A percentile compares a stretch with the other conserved stretches of the same genome.
These are phyloP conservation scores for Zelleria hepariella DNA, from an alignment of 2,888 invertebrate genomes.

Conservation along the genomic window DNA sequence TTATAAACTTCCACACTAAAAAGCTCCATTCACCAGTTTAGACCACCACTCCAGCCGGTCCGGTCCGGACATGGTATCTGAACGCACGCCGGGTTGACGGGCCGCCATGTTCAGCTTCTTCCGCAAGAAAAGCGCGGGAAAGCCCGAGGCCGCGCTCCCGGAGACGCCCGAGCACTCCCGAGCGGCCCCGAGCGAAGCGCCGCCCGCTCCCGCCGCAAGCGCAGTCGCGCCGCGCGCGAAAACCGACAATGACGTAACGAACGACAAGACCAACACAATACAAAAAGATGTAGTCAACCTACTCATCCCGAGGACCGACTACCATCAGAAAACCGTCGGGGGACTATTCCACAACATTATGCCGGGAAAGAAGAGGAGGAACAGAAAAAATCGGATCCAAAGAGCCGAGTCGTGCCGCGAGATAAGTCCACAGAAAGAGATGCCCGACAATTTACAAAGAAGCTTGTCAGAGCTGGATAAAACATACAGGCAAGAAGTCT, in stretches of 20 bases:
- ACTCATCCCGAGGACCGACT: conserved; percentile 52
- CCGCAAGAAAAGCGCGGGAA: conserved; percentile 55
- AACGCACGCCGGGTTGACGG: conserved; percentile 23
- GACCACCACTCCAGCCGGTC: conserved; percentile 24
- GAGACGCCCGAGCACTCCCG: conserved; percentile 28
- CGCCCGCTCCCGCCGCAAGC: conserved; percentile 21
- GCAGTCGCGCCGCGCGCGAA: conserved; percentile 46
- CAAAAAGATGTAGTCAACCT: conserved; percentile 65
- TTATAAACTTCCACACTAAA: background rate
- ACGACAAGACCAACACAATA: conserved; percentile 28
- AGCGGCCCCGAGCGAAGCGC: conserved; percentile 30
- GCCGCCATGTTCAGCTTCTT: conserved; percentile 62
- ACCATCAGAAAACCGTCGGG: conserved; percentile 54
- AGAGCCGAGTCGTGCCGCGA: conserved; percentile 41
- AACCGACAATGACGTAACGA: conserved; percentile 36
- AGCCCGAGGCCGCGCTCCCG: conserved; percentile 36
- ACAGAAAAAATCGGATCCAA: conserved; percentile 30
- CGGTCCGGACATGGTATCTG: conserved; percentile 40
- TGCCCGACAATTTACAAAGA: conserved; percentile 30
- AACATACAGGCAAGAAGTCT: conserved; percentile 11
- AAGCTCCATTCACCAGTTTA: conserved; percentile 32
- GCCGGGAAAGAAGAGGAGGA: conserved; percentile 53
- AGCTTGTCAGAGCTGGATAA: conserved; percentile 32
- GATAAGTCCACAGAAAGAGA: conserved; percentile 40
- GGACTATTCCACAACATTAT: conserved; percentile 54